A percentile compares a stretch with the other conserved stretches of the same genome.
phyloP scores from a whole-genome alignment of 2,888 invertebrate species.

The Pachydiplax longipennis region DNA sequence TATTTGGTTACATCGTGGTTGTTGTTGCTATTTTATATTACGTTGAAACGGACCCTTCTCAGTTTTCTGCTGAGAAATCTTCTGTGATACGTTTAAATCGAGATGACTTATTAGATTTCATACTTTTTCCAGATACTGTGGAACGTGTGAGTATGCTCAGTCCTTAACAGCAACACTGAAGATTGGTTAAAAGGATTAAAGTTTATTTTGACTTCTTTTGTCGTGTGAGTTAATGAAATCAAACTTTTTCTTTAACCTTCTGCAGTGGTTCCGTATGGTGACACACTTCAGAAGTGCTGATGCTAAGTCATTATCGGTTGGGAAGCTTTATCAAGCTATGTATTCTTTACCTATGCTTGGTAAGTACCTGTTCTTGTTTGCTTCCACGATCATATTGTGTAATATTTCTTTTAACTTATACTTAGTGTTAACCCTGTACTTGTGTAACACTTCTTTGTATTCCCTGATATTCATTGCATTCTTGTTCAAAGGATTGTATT shows the following conservation, averaged over 20 bases:
- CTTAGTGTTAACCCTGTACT: background rate
- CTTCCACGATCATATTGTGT: background rate
- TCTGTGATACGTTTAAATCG: background rate
- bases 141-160: background rate
- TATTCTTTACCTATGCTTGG: constrained; percentile 30
- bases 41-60: background rate
- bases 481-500: too few relatives aligned
- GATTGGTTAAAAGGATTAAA: background rate
- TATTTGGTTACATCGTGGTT: background rate
- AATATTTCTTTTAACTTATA: background rate
- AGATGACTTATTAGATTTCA: background rate
- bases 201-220: background rate
- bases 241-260: background rate
- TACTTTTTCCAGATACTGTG: background rate
- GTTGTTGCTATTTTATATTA: background rate
- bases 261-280: constrained; percentile 27
- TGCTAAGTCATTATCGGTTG: background rate
- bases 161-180: background rate
- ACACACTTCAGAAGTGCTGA: constrained; percentile 27
- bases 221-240: background rate
- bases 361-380: background rate
- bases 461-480: too few relatives aligned
- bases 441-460: too few relatives aligned
- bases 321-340: background rate
- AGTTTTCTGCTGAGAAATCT: constrained; percentile 16